Evolutionary conservation across 2,888 invertebrate species (phyloP).

Genomic region (Hypena proboscidalis): DNA sequence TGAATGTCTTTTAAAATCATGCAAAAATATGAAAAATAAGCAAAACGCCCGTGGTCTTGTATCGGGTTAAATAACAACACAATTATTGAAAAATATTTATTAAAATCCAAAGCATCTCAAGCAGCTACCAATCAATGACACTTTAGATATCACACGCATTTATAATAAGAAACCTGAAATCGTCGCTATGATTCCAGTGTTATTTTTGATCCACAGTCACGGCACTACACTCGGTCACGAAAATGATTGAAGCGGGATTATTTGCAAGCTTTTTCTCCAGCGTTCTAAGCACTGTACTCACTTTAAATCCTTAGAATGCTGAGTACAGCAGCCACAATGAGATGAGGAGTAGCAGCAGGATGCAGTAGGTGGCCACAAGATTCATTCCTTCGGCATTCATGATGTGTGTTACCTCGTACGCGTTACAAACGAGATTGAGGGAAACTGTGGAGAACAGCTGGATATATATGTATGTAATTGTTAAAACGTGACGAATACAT

Average conservation of each 20-base stretch:
- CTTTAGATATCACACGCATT: conserved; percentile 17
- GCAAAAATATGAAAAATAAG: background rate
- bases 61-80: conserved; percentile 3
- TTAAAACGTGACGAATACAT: conserved; percentile 57
- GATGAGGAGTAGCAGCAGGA: conserved; percentile 86
- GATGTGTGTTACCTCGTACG: conserved; percentile 56
- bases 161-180: conserved; percentile 18
- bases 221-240: conserved; percentile 33
- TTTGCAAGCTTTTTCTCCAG: conserved; percentile 10
- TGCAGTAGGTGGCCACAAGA: conserved; percentile 88
- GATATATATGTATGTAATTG: conserved; percentile 56
- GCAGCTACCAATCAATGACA: conserved; percentile 12
- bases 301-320: conserved; percentile 72
- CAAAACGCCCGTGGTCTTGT: background rate
- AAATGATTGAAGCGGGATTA: conserved; percentile 18
- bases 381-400: conserved; percentile 85
- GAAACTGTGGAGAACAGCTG: conserved; percentile 52
- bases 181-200: conserved; percentile 33
- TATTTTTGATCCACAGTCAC: conserved; percentile 39
- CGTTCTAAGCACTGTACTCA: conserved; percentile 47
- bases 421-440: conserved; percentile 66
- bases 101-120: conserved; percentile 3
- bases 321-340: conserved; percentile 88
- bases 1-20: too few species aligned
- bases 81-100: conserved; percentile 9